A percentile compares a stretch with the other conserved stretches of the same genome.
Evolutionary conservation across 2,797 vertebrate species (phyloP).

Genomic region (Acipenser oxyrinchus): DNA sequence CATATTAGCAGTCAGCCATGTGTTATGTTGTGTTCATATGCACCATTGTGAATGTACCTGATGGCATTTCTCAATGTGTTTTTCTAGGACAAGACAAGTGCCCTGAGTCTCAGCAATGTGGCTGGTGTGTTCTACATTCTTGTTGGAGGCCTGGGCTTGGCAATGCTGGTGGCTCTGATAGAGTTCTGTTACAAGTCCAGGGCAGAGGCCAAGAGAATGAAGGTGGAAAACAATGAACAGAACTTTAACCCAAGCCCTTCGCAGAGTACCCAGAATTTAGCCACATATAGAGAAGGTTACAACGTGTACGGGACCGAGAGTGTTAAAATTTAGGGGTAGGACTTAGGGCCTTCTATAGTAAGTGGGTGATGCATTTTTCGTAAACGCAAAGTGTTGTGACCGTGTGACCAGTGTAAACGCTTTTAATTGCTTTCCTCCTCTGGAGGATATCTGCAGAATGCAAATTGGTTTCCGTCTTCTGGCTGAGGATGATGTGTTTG

Average conservation of each 20-base stretch:
- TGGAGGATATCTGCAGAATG: slow-evolving; percentile 41
- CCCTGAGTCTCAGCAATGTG: slow-evolving; percentile 98
- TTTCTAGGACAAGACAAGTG: slow-evolving; percentile 55
- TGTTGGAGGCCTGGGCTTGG: slow-evolving; percentile 96
- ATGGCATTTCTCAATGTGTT: slow-evolving; percentile 44
- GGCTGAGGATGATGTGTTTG: slow-evolving; percentile 80
- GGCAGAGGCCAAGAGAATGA: slow-evolving; percentile 99
- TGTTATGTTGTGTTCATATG: slow-evolving; percentile 34
- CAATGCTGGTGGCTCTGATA: slow-evolving; percentile 99
- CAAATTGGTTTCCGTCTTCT: slow-evolving; percentile 76
- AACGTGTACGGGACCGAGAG: slow-evolving; percentile 99
- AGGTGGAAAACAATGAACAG: slow-evolving; percentile 92
- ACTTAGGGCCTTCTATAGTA: slow-evolving; percentile 84
- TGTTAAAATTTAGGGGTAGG: slow-evolving; percentile 99
- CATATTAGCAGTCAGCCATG: slow-evolving; percentile 9
- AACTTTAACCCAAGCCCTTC: slow-evolving; percentile 98
- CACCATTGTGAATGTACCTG: slow-evolving; percentile 32
- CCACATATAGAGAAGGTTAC: slow-evolving; percentile 99
- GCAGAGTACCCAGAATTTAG: slow-evolving; percentile 99
- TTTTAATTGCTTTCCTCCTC: slow-evolving; percentile 56
- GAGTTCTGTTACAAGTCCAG: slow-evolving; percentile 99
- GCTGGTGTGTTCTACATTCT: slow-evolving; percentile 99
- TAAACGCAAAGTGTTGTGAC: slow-evolving; percentile 67
- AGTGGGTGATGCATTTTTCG: slow-evolving; percentile 75
- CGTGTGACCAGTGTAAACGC: slow-evolving; percentile 75